A percentile compares a stretch with the other conserved stretches of the same genome.
phyloP scores from a whole-genome alignment of 2,888 invertebrate genomes.

The Eueremaeus valkanovi region DNA sequence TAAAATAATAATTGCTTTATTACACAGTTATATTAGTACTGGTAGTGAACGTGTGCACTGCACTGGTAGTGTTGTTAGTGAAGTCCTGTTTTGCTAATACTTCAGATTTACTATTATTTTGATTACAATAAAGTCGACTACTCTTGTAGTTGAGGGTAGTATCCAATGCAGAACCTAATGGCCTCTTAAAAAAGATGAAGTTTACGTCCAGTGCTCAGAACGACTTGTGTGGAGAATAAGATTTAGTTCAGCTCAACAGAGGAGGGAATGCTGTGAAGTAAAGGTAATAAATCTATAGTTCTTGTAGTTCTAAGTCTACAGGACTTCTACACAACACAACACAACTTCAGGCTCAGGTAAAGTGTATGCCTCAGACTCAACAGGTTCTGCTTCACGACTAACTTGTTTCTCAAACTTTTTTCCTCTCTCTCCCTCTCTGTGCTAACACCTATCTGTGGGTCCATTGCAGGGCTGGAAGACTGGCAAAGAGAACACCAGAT shows the following conservation, averaged over 20 bases:
- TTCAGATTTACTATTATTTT: neutral
- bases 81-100: neutral
- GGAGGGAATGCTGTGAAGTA: neutral
- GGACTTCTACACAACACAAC: too few species aligned
- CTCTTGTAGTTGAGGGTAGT: neutral
- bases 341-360: neutral
- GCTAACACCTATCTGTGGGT: neutral
- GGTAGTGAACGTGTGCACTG: too few species aligned
- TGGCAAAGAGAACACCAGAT: neutral
- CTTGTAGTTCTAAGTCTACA: neutral
- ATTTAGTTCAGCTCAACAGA: neutral
- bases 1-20: too few species aligned
- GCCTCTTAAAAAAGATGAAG: neutral
- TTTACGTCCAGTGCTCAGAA: neutral
- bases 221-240: neutral
- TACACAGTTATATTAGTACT: too few species aligned
- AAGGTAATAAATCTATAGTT: neutral
- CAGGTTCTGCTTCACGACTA: neutral
- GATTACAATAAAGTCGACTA: neutral
- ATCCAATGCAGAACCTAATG: neutral
- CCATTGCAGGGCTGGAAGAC: neutral
- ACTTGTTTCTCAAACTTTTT: constrained; percentile 14
- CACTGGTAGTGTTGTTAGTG: too few species aligned
- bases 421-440: neutral
- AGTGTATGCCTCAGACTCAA: neutral